These are phyloP conservation scores for Metopia argyrocephala DNA, from an alignment of 2,888 invertebrate species.

Conservation along the genomic window DNA sequence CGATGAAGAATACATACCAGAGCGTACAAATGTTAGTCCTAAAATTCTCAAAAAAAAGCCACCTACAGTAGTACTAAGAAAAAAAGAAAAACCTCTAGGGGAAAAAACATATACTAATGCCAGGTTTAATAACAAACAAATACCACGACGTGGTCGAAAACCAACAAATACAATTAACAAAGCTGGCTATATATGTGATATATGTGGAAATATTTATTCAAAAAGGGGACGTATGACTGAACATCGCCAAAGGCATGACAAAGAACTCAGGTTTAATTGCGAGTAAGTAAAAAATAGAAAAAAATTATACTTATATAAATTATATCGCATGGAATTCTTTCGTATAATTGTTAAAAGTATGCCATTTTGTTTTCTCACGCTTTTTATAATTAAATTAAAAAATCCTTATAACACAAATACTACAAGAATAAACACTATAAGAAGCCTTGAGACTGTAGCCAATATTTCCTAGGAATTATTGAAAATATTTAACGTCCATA, in stretches of 20 bases:
- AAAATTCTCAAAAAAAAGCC: conserved; percentile 24
- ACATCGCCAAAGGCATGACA: conserved; percentile 74
- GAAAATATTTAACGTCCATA: too few species aligned
- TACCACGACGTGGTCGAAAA: conserved; percentile 48
- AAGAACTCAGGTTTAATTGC: conserved; percentile 72
- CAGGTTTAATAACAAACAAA: conserved; percentile 31
- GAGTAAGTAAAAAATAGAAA: conserved; percentile 72
- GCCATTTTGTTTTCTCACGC: not conserved
- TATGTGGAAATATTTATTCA: conserved; percentile 75
- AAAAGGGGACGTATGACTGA: conserved; percentile 76
- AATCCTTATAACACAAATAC: too few species aligned
- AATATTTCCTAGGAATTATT: too few species aligned
- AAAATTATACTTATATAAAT: too few species aligned
- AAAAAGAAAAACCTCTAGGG: not conserved
- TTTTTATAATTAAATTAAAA: not conserved
- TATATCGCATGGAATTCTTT: too few species aligned
- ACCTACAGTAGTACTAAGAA: conserved; percentile 3
- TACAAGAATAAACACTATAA: too few species aligned
- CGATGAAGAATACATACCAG: not conserved
- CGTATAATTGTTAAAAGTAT: not conserved
- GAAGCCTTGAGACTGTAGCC: too few species aligned
- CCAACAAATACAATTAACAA: conserved; percentile 63
- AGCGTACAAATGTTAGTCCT: conserved; percentile 15
- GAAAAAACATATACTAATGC: not conserved
- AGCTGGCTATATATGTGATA: conserved; percentile 73